Base-by-base conservation (phyloP, 2,888 invertebrate species). In the Sceliomorpha sp. region DNA sequence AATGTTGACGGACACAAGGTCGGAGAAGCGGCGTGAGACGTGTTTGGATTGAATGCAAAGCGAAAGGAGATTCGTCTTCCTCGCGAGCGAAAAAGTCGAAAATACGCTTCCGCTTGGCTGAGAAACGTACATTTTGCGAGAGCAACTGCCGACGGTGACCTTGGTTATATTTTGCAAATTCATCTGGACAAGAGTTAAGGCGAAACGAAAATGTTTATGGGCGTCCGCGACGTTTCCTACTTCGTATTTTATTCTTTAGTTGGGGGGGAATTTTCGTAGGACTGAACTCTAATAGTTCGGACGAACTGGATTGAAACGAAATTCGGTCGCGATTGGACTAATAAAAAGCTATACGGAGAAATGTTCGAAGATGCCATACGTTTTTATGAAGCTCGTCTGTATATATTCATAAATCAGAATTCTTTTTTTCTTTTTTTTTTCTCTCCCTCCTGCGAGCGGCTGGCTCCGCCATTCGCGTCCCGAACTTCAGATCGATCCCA, bases 401-500 rank as follows among this genome's bases (percentile, higher is more conserved):
- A 37, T 32, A 24, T 32, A 14, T 51, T 42, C 36, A 50, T 60
- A 51, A 60, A 60, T 60, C 51, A 29, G 29, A 36, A 37, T 60
- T 12, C 32, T 6, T 56, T 64, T 50, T 36, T 45, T 31, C 37
- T 32, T 34, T 31, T 44, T 12, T 9, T 24, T 15, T 24, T 44
- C 6, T 10, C 15, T 56, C 58, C 9, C 37, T 9, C 13, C 48
- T 36, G 36, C 55, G 20, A 62, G 44, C 47, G 55, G 42, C 48
- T 48, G 40, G n/a, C 47, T 47, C 39, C 29, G 24, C 53, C 42
- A 42, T 12, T n/a, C 42, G 48, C 42, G 24, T 48, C 20, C 34
- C 51, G 40, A 64, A 58, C 45, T 50, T 27, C 45, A 53, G 42
- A 59, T 66, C 58, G 66, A 66, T 66, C 58, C 66, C 47, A 12